Evolutionary conservation across 1,140 invertebrate species (phyloP), one percentile per base, ranked within the genome.

Genomic region (Temnothorax longispinosus): DNA sequence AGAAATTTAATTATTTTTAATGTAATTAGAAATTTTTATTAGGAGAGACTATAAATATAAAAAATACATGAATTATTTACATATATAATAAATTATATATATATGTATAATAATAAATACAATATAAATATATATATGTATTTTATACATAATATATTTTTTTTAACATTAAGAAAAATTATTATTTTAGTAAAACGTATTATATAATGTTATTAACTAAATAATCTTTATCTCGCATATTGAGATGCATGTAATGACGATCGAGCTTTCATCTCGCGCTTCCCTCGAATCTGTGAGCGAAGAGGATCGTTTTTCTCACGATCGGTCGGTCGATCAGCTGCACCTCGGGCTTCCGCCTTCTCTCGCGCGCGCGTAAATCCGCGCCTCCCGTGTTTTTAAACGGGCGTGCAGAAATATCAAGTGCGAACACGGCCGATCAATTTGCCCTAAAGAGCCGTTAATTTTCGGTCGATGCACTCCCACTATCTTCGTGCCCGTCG

Each of bases 361-460:
- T 72, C 67, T 81, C 58, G 50, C 38, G n/a, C 38, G n/a, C 54
- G 81, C 44, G 27, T 47, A 50, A 56, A 56, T 54, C 69, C 54
- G 50, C 21, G 1, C n/a, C 4, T 18, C 11, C 18, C 8, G n/a
- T n/a, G 50, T 85, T 75, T 52, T 89, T 74, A 52, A 77, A 69
- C 62, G 50, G 44, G 47, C 77, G 86, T 72, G 87, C 85, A 89
- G 87, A 89, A 89, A 93, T 94, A 93, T 91, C 91, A 93, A 94
- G 94, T 94, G 94, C 93, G 94, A 94, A 94, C 93, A 94, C 91
- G 89, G 87, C 90, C 93, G 93, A 94, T 93, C 94, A 94, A 94
- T 95, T 94, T 95, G 92, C 92, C 89, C 91, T 95, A 94, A 93
- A 94, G 90, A 93, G 92, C 91, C 91, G 91, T 91, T 94, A 92